Conservation (phyloP, 2,113 vertebrate species). For the Cinclus cinclus region DNA sequence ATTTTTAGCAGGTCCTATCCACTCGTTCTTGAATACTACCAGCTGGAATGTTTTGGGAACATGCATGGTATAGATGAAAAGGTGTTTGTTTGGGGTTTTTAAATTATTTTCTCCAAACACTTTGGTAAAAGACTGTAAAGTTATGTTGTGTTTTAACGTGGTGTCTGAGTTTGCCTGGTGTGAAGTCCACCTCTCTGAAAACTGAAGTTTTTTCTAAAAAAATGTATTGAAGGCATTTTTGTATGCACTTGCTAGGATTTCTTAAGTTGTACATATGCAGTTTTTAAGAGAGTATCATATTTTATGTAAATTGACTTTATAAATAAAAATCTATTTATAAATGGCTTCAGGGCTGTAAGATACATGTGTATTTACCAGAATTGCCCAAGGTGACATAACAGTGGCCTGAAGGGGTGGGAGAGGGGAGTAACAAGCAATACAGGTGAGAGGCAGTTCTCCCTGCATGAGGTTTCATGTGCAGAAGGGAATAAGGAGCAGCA, state of each 20-base stretch:
- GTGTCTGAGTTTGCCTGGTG: constrained; percentile 49
- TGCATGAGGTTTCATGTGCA: background rate
- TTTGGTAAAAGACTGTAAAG: constrained; percentile 70
- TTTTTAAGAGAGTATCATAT: constrained; percentile 86
- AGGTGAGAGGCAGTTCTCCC: background rate
- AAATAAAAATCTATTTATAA: constrained; percentile 96
- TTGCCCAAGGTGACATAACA: background rate
- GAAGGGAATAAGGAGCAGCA: background rate
- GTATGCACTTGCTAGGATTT: constrained; percentile 84
- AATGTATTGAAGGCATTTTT: constrained; percentile 79
- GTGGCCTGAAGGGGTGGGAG: background rate
- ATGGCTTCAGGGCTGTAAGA: background rate
- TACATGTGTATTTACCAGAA: background rate
- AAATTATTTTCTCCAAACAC: constrained; percentile 58
- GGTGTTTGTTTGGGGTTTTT: background rate
- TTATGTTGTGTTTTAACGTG: background rate
- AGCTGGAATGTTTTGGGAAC: constrained; percentile 50
- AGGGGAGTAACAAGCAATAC: background rate
- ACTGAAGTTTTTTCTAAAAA: constrained; percentile 55
- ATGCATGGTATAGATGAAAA: constrained; percentile 3
- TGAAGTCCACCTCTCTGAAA: constrained; percentile 66
- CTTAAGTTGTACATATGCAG: constrained; percentile 81
- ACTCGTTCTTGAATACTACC: constrained; percentile 69
- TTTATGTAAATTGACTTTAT: constrained; percentile 91
- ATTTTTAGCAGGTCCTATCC: constrained; percentile 55